phyloP scores from a whole-genome alignment of 1,140 invertebrate genomes.

The Macrobrachium nipponense region DNA sequence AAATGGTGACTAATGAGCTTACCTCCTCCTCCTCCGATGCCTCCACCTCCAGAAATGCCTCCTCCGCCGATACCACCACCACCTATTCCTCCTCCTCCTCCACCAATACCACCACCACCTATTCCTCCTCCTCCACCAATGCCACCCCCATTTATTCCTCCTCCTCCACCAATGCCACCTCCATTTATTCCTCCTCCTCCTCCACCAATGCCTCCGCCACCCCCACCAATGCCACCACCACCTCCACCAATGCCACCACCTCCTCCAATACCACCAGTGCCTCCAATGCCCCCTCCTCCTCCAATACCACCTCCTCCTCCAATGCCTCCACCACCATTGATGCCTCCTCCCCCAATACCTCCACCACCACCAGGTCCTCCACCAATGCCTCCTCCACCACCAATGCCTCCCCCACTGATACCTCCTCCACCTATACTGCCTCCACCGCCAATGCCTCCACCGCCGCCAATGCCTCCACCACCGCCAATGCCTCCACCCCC shows the following conservation, averaged over 20 bases:
- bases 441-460: slow-evolving; percentile 13
- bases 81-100: background rate
- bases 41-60: background rate
- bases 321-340: background rate
- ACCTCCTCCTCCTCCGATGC: background rate
- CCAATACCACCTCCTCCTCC: slow-evolving; percentile 68
- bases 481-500: slow-evolving; percentile 63
- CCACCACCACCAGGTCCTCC: slow-evolving; percentile 38
- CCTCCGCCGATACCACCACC: background rate
- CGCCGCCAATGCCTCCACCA: slow-evolving; percentile 13
- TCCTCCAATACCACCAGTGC: slow-evolving; percentile 83
- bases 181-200: slow-evolving; percentile 84
- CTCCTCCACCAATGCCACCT: slow-evolving; percentile 71
- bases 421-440: background rate
- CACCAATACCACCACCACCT: background rate
- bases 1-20: too few species aligned
- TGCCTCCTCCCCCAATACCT: background rate
- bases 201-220: slow-evolving; percentile 75
- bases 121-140: slow-evolving; percentile 3
- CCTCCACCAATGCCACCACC: slow-evolving; percentile 74
- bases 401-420: slow-evolving; percentile 70
- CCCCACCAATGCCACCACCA: slow-evolving; percentile 77
- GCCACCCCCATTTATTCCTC: background rate
- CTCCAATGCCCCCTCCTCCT: slow-evolving; percentile 77
- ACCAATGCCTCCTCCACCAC: slow-evolving; percentile 16